These are phyloP conservation scores for Tiliqua scincoides DNA, from an alignment of 2,113 vertebrate species.

Conservation along the genomic window DNA sequence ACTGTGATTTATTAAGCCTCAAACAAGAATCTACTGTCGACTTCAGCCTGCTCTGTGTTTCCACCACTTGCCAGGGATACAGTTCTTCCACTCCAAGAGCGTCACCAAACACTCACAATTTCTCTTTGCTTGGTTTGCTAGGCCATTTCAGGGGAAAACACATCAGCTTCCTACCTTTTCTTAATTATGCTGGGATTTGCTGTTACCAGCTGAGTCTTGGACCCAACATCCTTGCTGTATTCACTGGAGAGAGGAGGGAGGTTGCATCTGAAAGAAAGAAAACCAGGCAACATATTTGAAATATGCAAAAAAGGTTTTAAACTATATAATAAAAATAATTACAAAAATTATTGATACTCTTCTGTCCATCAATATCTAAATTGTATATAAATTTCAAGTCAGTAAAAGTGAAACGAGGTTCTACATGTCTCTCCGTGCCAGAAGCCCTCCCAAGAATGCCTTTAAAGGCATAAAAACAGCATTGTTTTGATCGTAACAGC, in stretches of 20 bases:
- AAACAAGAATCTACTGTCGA: not conserved
- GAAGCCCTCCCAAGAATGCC: no score
- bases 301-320: no score
- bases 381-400: no score
- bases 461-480: no score
- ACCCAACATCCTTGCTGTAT: slow-evolving; percentile 90
- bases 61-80: not conserved
- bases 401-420: no score
- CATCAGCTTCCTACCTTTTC: slow-evolving; percentile 82
- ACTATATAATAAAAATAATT: no score
- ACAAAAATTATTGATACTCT: no score
- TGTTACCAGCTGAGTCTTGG: slow-evolving; percentile 91
- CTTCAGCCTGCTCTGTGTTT: not conserved
- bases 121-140: not conserved
- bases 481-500: no score
- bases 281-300: slow-evolving; percentile 23
- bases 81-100: not conserved
- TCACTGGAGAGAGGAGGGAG: slow-evolving; percentile 91
- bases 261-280: slow-evolving; percentile 86
- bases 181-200: slow-evolving; percentile 98
- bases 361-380: no score
- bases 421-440: no score
- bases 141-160: not conserved
- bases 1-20: not conserved
- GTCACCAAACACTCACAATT: rapidly evolving